Evolutionary conservation across 2,113 vertebrate species (phyloP).

Genomic region (Otus sunia): DNA sequence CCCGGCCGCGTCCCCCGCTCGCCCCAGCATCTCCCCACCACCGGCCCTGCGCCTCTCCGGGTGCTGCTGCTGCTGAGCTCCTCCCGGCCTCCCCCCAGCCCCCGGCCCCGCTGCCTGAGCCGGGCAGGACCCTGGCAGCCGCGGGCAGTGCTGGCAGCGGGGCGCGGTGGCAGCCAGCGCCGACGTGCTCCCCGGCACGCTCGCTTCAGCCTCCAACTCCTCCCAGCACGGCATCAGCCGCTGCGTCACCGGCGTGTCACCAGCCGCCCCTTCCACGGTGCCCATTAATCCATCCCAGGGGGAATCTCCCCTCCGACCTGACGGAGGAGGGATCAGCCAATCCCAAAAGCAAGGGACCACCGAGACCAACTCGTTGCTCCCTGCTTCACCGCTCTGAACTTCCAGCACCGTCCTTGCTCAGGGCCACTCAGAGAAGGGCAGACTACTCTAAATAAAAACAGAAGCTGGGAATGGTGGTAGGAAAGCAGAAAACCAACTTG

Average conservation of each 20-base stretch:
- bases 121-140: rapidly evolving
- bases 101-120: neutral
- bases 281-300: rapidly evolving
- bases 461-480: neutral
- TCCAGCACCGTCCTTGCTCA: rapidly evolving
- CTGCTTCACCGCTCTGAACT: rapidly evolving
- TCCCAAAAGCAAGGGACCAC: neutral
- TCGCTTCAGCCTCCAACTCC: neutral
- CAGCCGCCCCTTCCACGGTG: neutral
- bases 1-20: too few species aligned
- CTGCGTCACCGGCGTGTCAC: neutral
- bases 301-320: rapidly evolving
- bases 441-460: neutral
- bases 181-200: neutral
- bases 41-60: rapidly evolving
- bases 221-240: rapidly evolving
- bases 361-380: rapidly evolving
- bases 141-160: rapidly evolving
- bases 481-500: neutral
- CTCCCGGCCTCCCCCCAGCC: neutral
- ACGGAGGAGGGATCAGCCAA: neutral
- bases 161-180: neutral
- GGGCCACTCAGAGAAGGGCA: neutral
- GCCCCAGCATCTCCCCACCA: neutral
- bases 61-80: neutral